Base-by-base conservation (phyloP, 1,140 invertebrate genomes). In the Leptinotarsa defecta region DNA sequence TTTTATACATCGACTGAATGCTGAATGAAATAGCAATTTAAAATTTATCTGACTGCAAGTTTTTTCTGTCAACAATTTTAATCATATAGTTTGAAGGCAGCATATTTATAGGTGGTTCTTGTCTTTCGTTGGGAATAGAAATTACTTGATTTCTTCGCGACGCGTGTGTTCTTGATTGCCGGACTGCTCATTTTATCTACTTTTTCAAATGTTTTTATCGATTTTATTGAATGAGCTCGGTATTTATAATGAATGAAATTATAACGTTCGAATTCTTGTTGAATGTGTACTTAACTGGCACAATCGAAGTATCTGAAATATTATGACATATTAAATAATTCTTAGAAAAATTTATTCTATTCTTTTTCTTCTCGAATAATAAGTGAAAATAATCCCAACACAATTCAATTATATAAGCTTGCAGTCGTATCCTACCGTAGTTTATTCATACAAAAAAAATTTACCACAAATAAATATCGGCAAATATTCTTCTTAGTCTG, bases 61-160 rank as follows among this genome's bases (percentile, higher is more conserved):
- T 77, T 77, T 77, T 77, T 77, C 73, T 48, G 4, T 69, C 48
- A 75, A 77, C 76, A 77, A 77, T 77, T 75, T 75, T 73, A 75
- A 77, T 77, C 76, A 77, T 77, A 77, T 77, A 75, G 76, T 77
- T 77, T 77, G 76, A 77, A 74, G 57, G 73, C 76, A 69, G 76
- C 73, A 75, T 77, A 77, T 77, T 77, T 77, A 77, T 77, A 63
- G 76, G 63, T 64, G 61, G 73, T 71, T 75, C 43, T 72, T 27
- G 70, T 48, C 71, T 70, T 68, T 57, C 48, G 69, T 43, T n/a
- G 24, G 24, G 76, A 77, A 77, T 77, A 77, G 76, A 72, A 77
- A 77, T 77, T 64, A 63, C 76, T 75, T 77, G 73, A 77, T 77
- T 77, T 77, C 62, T 69, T 20, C 68, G 57, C 61, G 65, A 68